Conservation (phyloP, 2,113 vertebrate species). For the Clinocottus analis region DNA sequence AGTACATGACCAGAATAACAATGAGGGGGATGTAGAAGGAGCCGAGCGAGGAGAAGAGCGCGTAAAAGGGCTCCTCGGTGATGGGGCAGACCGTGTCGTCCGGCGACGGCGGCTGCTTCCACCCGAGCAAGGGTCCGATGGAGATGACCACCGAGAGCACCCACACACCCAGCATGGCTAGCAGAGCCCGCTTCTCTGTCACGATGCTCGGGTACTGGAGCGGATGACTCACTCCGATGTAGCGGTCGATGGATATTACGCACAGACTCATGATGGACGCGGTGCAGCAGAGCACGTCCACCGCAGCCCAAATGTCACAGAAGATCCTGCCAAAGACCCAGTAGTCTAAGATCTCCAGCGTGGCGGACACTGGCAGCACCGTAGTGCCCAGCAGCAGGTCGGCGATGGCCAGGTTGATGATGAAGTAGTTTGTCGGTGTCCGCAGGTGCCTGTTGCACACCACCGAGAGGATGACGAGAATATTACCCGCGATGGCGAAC, state of each 20-base stretch:
- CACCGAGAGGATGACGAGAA: constrained; percentile 95
- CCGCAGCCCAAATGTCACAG: constrained; percentile 97
- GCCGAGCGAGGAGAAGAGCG: constrained; percentile 96
- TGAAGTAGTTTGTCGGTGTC: constrained; percentile 97
- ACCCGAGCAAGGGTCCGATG: constrained; percentile 95
- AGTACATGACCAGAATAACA: constrained; percentile 96
- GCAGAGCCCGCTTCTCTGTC: constrained; percentile 90
- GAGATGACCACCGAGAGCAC: constrained; percentile 93
- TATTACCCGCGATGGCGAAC: constrained; percentile 95
- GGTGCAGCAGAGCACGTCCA: constrained; percentile 97
- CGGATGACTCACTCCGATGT: constrained; percentile 94
- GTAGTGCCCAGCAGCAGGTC: constrained; percentile 95
- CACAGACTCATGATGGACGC: constrained; percentile 97
- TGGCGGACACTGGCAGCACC: constrained; percentile 94
- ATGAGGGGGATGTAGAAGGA: constrained; percentile 96
- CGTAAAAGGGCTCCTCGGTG: constrained; percentile 96
- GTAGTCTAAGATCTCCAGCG: constrained; percentile 90
- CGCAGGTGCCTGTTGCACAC: constrained; percentile 96
- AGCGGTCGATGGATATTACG: constrained; percentile 97
- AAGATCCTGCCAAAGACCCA: constrained; percentile 96
- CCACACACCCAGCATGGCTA: constrained; percentile 94
- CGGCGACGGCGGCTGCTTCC: constrained; percentile 93
- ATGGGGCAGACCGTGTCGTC: constrained; percentile 91
- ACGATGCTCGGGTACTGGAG: constrained; percentile 94
- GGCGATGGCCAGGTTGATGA: constrained; percentile 95